phyloP scores from a whole-genome alignment of 1,140 invertebrate genomes.

The Daktulosphaira vitifoliae region DNA sequence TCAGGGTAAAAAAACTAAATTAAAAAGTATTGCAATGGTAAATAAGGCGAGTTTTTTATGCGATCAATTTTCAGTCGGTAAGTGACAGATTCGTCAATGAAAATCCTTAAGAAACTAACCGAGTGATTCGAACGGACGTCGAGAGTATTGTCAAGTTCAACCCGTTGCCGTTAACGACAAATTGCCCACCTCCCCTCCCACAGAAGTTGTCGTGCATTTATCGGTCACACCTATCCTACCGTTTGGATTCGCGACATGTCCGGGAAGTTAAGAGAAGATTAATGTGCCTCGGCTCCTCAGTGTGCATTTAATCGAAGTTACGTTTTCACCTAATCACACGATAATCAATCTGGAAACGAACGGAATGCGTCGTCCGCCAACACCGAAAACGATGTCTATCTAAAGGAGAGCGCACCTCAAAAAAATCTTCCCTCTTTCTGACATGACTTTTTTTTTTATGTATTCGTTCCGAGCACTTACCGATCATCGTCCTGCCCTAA shows the following conservation, averaged over 20 bases:
- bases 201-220: neutral
- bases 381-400: neutral
- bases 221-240: neutral
- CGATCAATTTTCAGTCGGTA: no score
- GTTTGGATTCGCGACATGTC: neutral
- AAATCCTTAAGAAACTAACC: no score
- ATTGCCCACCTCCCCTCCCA: neutral
- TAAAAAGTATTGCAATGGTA: no score
- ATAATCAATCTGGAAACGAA: conserved; percentile 13
- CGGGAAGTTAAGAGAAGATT: conserved; percentile 26
- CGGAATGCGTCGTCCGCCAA: no score
- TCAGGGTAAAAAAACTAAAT: no score
- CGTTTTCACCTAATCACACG: conserved; percentile 11
- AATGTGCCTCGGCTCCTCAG: conserved; percentile 4
- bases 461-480: no score
- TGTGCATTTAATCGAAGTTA: conserved; percentile 27
- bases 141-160: conserved; percentile 10
- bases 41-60: no score
- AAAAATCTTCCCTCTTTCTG: no score
- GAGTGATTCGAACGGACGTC: no score
- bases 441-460: no score
- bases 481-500: no score
- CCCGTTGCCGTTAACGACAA: conserved; percentile 3
- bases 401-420: neutral
- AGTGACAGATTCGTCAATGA: no score